Evolutionary conservation across 2,113 vertebrate species (phyloP), one percentile per base, ranked within the genome.

Genomic region (Zosterops borbonicus): DNA sequence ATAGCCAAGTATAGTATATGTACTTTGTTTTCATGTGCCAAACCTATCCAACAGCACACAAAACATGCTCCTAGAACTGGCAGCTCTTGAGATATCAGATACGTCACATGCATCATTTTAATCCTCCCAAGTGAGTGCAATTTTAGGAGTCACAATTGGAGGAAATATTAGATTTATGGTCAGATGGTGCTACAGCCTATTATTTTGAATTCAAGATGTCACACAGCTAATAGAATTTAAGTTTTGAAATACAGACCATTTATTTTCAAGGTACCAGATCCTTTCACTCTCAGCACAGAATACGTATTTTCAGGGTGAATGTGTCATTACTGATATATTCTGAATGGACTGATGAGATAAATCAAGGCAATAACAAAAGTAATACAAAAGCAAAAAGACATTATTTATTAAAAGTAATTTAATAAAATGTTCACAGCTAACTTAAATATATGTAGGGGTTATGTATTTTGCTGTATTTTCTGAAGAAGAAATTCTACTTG

Each of bases 401-500:
- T 55, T 68, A 74, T 89, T 89, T 92, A 90, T 86, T 92, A 44
- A 12, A 81, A 70, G 6, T 17, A 52, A 82, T 47, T 86, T 60
- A 87, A 86, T 46, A 83, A 96, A 96, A 91, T 16, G 35, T 88
- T 35, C 89, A 52, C 10, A 52, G 19, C 23, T 63, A 83, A 83
- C n/a, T 65, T 31, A 80, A 86, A 73, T 13, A 27, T 13, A 63
- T 33, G 24, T 55, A 88, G n/a, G 31, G 4, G 2, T 75, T 92
- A 98, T 65, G 84, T 89, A 46, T 97, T 97, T 82, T 97, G 87
- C 76, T 99, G 98, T 94, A 99, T 99, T 98, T 99, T 99, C 96
- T 99, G 98, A 88, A 99, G 99, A 89, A 99, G 98, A 96, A 98
- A 98, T 24, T 99, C 99, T 98, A 99, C 98, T 92, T 99, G 99